These are phyloP conservation scores for Gambelia wislizenii DNA, from an alignment of 2,797 vertebrate genomes.

Conservation along the genomic window DNA sequence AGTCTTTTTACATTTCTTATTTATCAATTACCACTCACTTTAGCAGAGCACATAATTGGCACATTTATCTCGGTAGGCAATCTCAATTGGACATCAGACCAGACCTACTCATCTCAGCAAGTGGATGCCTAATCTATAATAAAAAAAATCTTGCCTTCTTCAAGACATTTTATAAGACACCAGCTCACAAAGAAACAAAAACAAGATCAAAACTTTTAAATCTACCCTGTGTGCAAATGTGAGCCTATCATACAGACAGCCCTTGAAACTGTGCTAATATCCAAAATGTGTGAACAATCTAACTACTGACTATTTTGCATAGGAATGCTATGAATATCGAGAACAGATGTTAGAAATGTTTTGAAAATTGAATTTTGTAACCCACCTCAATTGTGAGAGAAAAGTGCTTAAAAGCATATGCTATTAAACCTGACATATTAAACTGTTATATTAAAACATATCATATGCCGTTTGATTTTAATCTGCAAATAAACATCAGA, in stretches of 20 bases:
- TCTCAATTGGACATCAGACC: not conserved
- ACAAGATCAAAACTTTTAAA: not conserved
- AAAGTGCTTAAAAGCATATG: not conserved
- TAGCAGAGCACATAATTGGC: constrained; percentile 12
- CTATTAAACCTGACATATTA: not conserved
- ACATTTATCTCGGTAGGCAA: constrained; percentile 14
- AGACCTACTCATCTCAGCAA: constrained; percentile 16
- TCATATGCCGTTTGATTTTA: not conserved
- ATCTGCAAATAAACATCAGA: not conserved
- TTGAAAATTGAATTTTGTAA: not conserved
- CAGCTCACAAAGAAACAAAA: not conserved
- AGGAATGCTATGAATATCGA: not conserved
- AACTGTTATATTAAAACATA: not conserved
- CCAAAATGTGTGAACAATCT: not conserved
- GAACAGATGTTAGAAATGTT: not conserved
- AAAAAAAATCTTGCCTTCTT: constrained; percentile 1
- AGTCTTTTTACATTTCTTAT: not conserved
- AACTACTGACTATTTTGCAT: not conserved
- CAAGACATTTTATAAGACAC: not conserved
- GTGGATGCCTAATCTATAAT: constrained; percentile 4
- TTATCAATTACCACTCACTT: constrained; percentile 3
- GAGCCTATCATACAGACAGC: not conserved
- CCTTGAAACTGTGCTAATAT: not conserved
- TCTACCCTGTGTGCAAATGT: not conserved
- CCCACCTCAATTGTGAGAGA: too few relatives aligned